Base-by-base conservation (phyloP, 2,797 vertebrate species). In the Lemur catta region DNA sequence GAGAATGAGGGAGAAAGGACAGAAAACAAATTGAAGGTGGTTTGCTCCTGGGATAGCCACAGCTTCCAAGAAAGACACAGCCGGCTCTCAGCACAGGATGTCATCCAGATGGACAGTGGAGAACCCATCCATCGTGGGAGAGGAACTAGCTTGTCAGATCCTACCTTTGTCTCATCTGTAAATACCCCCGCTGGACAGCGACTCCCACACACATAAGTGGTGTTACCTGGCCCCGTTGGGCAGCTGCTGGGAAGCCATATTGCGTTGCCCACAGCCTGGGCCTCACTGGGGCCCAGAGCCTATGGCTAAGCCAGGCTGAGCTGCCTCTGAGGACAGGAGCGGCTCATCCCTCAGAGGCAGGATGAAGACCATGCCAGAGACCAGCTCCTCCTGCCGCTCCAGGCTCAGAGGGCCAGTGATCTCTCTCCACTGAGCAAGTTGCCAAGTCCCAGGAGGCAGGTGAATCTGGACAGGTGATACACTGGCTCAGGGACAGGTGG, bases 131-230 rank as follows among this genome's bases (percentile, higher is more conserved):
- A 43, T 4, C 35, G 28, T 30, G 6, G 18, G 65, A 26, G 1
- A 82, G 55, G 9, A n/a, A 71, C 33, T 15, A 35, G 15, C 4
- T 76, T 55, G 18, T 7, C 22, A 61, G 55, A 22, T 22, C 35
- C 17, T 35, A n/a, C 20, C 55, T 71, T 7, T 43, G 41, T 28
- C 48, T 88, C 35, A 14, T 82, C 13, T 61, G 30, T 94, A 38
- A 63, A 0, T 18, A 15, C 14, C 14, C 18, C 26, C 2, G 0
- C 3, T 57, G 22, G 26, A 6, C 67, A 4, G 4, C 41, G 41
- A 84, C 6, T n/a, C 52, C 20, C 26, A 38, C 24, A 33, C 28
- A 41, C 13, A 9, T 3, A 5, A 72, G 12, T 46, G 35, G 2
- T 9, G 17, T 52, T 12, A 24, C 14, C 57, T 57, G 74, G 28